Base-by-base conservation (phyloP, 2,113 vertebrate species). In the Nothobranchius kuhntae region DNA sequence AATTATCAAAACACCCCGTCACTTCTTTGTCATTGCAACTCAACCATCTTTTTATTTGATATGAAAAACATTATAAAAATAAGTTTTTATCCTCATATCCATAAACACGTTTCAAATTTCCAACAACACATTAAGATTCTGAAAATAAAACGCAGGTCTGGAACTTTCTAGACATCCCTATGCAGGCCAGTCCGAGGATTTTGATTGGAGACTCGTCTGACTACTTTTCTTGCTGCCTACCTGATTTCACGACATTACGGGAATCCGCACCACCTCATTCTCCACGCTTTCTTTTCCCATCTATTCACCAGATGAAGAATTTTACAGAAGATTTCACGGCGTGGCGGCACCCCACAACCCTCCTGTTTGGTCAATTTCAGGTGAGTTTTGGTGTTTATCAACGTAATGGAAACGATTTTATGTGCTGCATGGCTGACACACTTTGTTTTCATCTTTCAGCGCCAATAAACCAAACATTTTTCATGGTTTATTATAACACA, bases 401-500 rank as follows among this genome's bases (percentile, higher is more conserved):
- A 50, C 72, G 69, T 84, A 75, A 90, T 78, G 63, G 57, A 84
- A 77, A 71, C 54, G 30, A 65, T 82, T 83, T 87, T 73, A 73
- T 55, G 70, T 79, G 65, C 60, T 69, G 54, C 53, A 78, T 58
- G 79, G 59, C 68, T 80, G 85, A 75, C 74, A 78, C 47, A 68
- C 51, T 70, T 6, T 35, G 64, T 71, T 61, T 78, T 82, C 60
- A 67, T 82, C 68, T 77, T 81, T 61, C 13, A 4, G 44, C 51
- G 40, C 11, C 48, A 69, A 67, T 68, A 53, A 68, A 68, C 58
- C 44, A 61, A 60, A 73, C 24, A 65, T 77, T 58, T 60, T 72
- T 51, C 51, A 70, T 77, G 61, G 35, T 62, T 71, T 66, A 52
- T 74, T 30, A 61, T 9, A 66, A 56, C 61, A 13, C 35, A 50